Base-by-base conservation (phyloP, 2,797 vertebrate genomes). In the Coregonus ussuriensis region DNA sequence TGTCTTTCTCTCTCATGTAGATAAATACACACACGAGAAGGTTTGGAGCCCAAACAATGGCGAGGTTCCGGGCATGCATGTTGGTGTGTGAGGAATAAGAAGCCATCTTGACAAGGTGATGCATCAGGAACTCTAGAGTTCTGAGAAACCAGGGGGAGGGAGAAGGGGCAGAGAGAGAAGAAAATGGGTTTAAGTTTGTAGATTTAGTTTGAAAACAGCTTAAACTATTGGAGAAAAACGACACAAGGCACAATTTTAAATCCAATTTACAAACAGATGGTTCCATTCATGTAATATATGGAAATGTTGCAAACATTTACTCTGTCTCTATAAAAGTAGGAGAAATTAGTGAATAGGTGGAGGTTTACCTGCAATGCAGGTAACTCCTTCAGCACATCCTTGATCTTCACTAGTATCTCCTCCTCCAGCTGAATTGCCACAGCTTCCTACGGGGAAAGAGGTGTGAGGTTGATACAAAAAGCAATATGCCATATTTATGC, bases 31-130 rank as follows among this genome's bases (percentile, higher is more conserved):
- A 98, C 97, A 47, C 41, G 87, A 99, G 96, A 71, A 99, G 93
- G 83, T 98, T 99, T 21, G 97, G 97, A 0, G 97, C 97, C 97
- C 97, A 99, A 5, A 99, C 96, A 0, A 99, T 99, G 74, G 97
- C 97, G 80, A 99, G 87, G 91, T 98, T 98, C 63, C 97, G 89
- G 2, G 95, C 83, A 0, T 98, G 97, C 97, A 98, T 98, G 94
- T 96, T 98, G 85, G 97, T 98, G 83, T 95, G 87, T 16, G 91
- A 73, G 52, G 95, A 94, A 79, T 89, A 84, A 0, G 94, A 95
- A 0, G 96, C 96, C 96, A 99, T 96, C 79, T 65, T 93, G 77
- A 98, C 93, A 18, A 99, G 89, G 75, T 98, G 97, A 2, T 86
- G 88, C 97, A 97, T 98, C 77, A 98, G 90, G 84, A 93, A 97